Evolutionary conservation across 1,140 invertebrate genomes (phyloP).

Genomic region (Uloborus diversus): DNA sequence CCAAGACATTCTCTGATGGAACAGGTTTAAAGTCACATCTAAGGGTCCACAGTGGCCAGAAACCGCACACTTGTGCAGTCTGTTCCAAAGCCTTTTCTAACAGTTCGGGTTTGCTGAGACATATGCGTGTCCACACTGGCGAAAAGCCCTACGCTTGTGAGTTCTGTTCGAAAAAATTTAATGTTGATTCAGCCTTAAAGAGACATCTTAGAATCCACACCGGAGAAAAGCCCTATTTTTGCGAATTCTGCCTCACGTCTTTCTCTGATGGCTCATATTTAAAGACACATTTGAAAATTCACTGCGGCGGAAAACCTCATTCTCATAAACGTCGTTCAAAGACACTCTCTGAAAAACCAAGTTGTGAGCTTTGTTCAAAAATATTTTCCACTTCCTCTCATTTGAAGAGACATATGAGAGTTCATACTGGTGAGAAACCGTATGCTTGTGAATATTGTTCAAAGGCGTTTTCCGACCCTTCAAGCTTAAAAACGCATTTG

Average conservation of each 20-base stretch:
- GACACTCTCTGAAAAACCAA: too few relatives aligned
- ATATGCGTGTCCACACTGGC: not conserved
- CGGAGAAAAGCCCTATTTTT: conserved; percentile 66
- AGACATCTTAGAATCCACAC: not conserved
- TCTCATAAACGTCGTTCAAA: too few relatives aligned
- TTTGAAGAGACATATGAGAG: too few relatives aligned
- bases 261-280: not conserved
- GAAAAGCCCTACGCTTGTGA: not conserved
- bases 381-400: too few relatives aligned
- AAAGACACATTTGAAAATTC: too few relatives aligned
- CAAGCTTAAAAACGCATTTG: too few relatives aligned
- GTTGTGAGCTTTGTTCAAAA: too few relatives aligned
- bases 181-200: not conserved
- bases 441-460: too few relatives aligned
- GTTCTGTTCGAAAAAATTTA: not conserved
- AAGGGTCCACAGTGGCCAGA: conserved; percentile 16
- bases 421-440: too few relatives aligned
- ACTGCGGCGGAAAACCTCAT: too few relatives aligned
- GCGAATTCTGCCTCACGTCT: conserved; percentile 63
- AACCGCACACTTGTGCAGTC: conserved; percentile 11
- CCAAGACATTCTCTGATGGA: not conserved
- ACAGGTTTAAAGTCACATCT: conserved; percentile 1
- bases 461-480: too few relatives aligned
- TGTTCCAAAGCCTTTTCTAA: not conserved
- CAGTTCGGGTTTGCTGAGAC: not conserved